Evolutionary conservation across 2,113 vertebrate genomes (phyloP).

Genomic region (Polypterus senegalus): DNA sequence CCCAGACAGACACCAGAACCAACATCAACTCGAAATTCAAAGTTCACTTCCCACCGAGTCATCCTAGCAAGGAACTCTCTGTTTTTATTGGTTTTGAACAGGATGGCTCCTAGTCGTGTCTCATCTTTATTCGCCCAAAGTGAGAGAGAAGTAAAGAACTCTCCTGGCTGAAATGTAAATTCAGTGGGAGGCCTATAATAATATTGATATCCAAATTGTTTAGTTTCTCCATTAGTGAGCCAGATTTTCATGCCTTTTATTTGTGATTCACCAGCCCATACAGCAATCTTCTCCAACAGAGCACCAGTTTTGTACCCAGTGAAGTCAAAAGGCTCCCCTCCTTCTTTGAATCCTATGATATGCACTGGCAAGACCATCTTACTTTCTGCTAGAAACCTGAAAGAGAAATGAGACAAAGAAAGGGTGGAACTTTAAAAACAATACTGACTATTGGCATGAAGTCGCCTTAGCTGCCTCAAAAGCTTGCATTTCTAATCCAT

Average conservation of each 20-base stretch:
- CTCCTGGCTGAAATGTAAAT: constrained; percentile 18
- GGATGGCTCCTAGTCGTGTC: constrained; percentile 23
- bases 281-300: constrained; percentile 18
- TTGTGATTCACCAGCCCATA: constrained; percentile 16
- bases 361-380: no score
- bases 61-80: constrained; percentile 17
- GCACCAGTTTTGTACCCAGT: constrained; percentile 12
- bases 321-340: constrained; percentile 8
- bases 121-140: constrained; percentile 23
- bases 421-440: no score
- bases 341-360: no score
- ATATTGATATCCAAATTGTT: constrained; percentile 18
- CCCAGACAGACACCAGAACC: constrained; percentile 26
- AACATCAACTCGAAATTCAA: constrained; percentile 15
- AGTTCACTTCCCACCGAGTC: constrained; percentile 18
- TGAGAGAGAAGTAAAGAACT: constrained; percentile 21
- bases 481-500: no score
- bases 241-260: constrained; percentile 16
- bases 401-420: no score
- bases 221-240: constrained; percentile 11
- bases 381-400: no score
- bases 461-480: no score
- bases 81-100: constrained; percentile 16
- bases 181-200: neutral
- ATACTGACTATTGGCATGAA: no score